These are phyloP conservation scores for Rhabdornis inornatus DNA, from an alignment of 2,113 vertebrate genomes.

Conservation along the genomic window DNA sequence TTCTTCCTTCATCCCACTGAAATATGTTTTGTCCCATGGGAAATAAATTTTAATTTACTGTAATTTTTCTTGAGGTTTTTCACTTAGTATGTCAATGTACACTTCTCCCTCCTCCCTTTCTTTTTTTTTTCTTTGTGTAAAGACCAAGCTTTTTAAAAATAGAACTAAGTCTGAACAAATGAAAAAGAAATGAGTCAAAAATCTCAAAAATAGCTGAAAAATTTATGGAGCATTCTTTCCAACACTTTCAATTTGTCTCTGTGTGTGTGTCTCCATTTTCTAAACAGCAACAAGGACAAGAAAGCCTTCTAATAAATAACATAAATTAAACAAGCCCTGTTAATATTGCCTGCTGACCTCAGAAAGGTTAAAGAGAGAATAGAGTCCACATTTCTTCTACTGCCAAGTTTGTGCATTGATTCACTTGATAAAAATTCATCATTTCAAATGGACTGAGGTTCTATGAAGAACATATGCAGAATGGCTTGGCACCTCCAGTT, in stretches of 20 bases:
- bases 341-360: neutral
- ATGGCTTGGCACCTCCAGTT: neutral
- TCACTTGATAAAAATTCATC: neutral
- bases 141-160: constrained; percentile 29
- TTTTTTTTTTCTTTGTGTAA: constrained; percentile 44
- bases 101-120: constrained; percentile 20
- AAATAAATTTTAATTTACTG: constrained; percentile 76
- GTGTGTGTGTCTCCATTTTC: neutral
- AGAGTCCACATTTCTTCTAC: neutral
- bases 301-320: neutral
- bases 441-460: neutral
- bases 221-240: constrained; percentile 12
- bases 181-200: constrained; percentile 11
- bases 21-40: constrained; percentile 70
- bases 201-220: constrained; percentile 6
- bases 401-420: neutral
- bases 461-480: neutral
- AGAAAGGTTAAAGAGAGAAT: neutral
- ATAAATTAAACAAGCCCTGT: neutral
- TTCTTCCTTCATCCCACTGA: constrained; percentile 64
- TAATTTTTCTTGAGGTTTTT: constrained; percentile 62
- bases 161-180: constrained; percentile 39
- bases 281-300: neutral
- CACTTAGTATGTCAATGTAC: constrained; percentile 51
- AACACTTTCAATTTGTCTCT: neutral